Evolutionary conservation across 92 coral and sea anemone genomes (phyloP).

Genomic region (Porites lobata): DNA sequence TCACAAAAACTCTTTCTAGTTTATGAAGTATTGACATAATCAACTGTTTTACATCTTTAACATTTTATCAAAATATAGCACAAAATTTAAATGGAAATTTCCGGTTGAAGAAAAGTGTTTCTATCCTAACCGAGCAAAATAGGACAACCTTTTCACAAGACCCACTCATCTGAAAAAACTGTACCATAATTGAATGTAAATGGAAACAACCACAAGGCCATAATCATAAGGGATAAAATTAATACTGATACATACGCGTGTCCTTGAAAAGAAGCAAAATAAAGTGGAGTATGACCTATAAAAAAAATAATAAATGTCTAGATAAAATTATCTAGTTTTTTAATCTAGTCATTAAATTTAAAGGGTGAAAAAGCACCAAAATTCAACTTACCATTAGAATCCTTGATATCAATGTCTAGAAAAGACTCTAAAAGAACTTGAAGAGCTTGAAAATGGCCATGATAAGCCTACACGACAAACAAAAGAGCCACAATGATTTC

Average conservation of each 20-base stretch:
- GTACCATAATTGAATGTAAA: neutral
- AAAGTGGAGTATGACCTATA: conserved; percentile 91
- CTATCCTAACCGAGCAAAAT: no score
- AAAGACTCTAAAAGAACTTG: conserved; percentile 87
- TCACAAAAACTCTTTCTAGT: no score
- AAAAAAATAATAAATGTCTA: neutral
- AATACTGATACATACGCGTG: conserved; percentile 84
- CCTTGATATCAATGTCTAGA: conserved; percentile 83
- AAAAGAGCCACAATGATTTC: neutral
- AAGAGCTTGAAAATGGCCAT: conserved; percentile 95
- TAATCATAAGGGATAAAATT: neutral
- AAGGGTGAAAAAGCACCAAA: no score
- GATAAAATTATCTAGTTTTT: no score
- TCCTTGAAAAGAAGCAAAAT: conserved; percentile 90
- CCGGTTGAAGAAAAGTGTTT: no score
- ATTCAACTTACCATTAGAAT: conserved; percentile 78
- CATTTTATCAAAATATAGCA: no score
- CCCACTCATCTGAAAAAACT: no score
- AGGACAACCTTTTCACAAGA: no score
- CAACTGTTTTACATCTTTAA: no score
- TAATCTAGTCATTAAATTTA: no score
- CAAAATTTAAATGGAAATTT: no score
- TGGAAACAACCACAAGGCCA: neutral
- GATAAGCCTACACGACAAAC: conserved; percentile 79
- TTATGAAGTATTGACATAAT: no score